Percentiles rank a stretch among this genome's conserved stretches.
These are phyloP conservation scores for Drosophila burlai DNA, from an alignment of 1,140 invertebrate genomes.

Conservation along the genomic window DNA sequence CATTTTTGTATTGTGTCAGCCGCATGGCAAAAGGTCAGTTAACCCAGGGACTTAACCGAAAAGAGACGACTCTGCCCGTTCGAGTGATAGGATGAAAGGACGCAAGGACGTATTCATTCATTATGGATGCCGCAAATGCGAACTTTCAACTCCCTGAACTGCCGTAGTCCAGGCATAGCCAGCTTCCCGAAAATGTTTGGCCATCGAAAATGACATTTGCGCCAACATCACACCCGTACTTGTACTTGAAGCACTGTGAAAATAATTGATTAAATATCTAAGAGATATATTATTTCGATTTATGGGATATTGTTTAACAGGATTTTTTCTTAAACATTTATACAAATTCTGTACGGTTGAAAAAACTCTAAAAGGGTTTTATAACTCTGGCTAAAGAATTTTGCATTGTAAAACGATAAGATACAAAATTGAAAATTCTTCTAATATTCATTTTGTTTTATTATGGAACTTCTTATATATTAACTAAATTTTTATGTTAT, in stretches of 20 bases:
- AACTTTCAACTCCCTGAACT: slow-evolving; percentile 50
- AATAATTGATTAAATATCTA: neutral
- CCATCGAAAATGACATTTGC: slow-evolving; percentile 73
- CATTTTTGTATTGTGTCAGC: slow-evolving; percentile 32
- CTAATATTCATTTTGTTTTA: no score
- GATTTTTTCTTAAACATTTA: neutral
- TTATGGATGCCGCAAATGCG: slow-evolving; percentile 73
- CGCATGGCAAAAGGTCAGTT: slow-evolving; percentile 68
- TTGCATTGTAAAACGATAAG: no score
- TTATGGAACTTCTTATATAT: neutral
- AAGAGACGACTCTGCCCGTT: slow-evolving; percentile 30
- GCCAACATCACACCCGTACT: slow-evolving; percentile 60
- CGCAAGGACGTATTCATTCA: slow-evolving; percentile 50
- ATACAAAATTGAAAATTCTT: no score
- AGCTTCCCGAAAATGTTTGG: slow-evolving; percentile 39
- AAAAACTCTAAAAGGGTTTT: no score
- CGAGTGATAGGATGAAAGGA: neutral
- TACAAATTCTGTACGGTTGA: no score
- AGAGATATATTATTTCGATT: neutral
- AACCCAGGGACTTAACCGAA: slow-evolving; percentile 60
- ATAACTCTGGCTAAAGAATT: no score
- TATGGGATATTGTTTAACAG: neutral
- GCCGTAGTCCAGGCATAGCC: slow-evolving; percentile 19
- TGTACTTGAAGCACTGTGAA: slow-evolving; percentile 7
- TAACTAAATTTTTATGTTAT: neutral